These are phyloP conservation scores for Tillus elongatus DNA, from an alignment of 2,888 invertebrate genomes.

Conservation along the genomic window DNA sequence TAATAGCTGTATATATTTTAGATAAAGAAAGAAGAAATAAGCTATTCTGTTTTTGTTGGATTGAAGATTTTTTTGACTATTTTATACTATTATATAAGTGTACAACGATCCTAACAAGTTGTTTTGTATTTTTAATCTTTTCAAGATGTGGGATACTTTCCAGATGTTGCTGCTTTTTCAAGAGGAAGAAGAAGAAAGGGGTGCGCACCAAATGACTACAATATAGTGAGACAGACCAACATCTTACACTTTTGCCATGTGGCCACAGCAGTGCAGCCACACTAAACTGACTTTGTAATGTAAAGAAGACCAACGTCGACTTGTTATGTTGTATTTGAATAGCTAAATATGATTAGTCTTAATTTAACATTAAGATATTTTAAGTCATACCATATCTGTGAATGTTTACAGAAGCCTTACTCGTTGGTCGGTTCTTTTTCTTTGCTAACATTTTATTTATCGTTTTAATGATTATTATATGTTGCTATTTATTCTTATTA, in stretches of 20 bases:
- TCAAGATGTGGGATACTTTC: conserved; percentile 40
- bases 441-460: conserved; percentile 9
- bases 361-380: conserved; percentile 37
- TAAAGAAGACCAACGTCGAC: conserved; percentile 37
- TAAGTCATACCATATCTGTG: conserved; percentile 41
- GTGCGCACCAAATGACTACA: conserved; percentile 43
- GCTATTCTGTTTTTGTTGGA: not conserved
- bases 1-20: too few relatives aligned
- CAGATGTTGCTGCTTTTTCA: conserved; percentile 99
- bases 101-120: too few relatives aligned
- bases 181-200: conserved; percentile 95
- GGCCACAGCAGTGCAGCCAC: conserved; percentile 42
- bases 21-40: not conserved
- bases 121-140: conserved; percentile 9
- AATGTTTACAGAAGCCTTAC: conserved; percentile 37
- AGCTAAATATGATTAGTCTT: conserved; percentile 38
- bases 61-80: not conserved
- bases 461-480: conserved; percentile 19
- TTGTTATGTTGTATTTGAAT: conserved; percentile 37
- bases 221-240: conserved; percentile 43
- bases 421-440: conserved; percentile 29
- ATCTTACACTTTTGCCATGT: conserved; percentile 41
- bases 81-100: too few relatives aligned
- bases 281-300: conserved; percentile 26
- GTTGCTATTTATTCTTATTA: conserved; percentile 27